Base-by-base conservation (phyloP, 2,888 invertebrate species). In the Troilus luridus region DNA sequence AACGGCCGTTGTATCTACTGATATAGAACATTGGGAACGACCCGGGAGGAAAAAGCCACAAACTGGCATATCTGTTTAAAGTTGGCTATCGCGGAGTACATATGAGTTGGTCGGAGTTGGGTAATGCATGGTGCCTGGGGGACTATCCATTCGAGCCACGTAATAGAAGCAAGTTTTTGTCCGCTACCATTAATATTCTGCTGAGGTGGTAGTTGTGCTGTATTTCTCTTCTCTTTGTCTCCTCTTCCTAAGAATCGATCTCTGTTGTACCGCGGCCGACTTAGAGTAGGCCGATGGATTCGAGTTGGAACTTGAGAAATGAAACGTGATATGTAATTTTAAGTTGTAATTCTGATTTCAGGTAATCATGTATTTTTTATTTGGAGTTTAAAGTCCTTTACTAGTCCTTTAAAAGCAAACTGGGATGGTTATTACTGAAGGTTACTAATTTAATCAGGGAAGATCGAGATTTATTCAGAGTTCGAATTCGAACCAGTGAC, bases 131-230 rank as follows among this genome's bases (percentile, higher is more conserved):
- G 81, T 81, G 54, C 81, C 54, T 27, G 0, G 21, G 81, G 54
- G 81, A 81, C 81, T 81, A 81, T 81, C 81, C 81, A 81, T 81
- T 81, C 81, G 81, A 56, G 54, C 81, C 81, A 81, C 81, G 81
- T 81, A 81, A 81, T 81, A 41, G 81, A 81, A 21, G 54, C 81
- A 81, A 81, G 81, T 81, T 81, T 81, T 81, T 81, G 81, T 56
- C 81, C 41, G 81, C 81, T 56, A 81, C 21, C 81, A 81, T 81
- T 81, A 81, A 81, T 81, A 81, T 81, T 81, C 81, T 56, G 21
- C 81, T 21, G 54, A 56, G 81, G 81, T 81, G 54, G 54, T 41
- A 10, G 54, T 54, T 0, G 21, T 0, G 54, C 19, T 81, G 2
- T 56, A 54, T 54, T 67, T 12, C 67, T 67, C 67, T 67, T 14